These are phyloP conservation scores for Asarcornis scutulata DNA, from an alignment of 2,113 vertebrate species.

Conservation along the genomic window DNA sequence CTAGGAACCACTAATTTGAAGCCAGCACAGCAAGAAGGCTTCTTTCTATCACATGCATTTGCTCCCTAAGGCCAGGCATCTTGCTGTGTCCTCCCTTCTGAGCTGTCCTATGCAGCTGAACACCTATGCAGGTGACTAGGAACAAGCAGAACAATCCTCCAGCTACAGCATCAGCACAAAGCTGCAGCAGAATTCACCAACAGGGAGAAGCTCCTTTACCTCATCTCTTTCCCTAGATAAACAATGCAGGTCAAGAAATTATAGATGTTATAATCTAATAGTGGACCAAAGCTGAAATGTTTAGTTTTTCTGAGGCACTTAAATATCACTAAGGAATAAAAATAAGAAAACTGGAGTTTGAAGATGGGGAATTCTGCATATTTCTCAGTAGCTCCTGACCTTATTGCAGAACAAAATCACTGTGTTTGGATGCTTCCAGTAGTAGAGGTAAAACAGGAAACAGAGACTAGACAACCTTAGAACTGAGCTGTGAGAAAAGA, in stretches of 20 bases:
- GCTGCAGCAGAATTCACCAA: not conserved
- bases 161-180: not conserved
- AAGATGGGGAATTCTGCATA: not conserved
- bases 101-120: not conserved
- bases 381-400: not conserved
- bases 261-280: not conserved
- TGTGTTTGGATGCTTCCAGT: not conserved
- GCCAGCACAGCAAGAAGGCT: not conserved
- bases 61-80: not conserved
- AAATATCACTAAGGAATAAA: not conserved
- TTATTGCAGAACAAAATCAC: not conserved
- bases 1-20: not conserved
- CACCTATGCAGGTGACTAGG: rapidly evolving
- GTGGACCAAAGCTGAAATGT: not conserved
- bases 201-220: too few species aligned
- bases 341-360: not conserved
- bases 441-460: not conserved
- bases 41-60: not conserved
- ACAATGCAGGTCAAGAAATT: not conserved
- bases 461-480: not conserved
- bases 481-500: not conserved
- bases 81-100: too few species aligned
- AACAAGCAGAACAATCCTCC: not conserved
- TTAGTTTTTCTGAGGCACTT: not conserved
- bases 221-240: not conserved